A percentile compares a stretch with the other conserved stretches of the same genome.
Conservation (phyloP, 2,113 vertebrate species). For the Dipodomys spectabilis region DNA sequence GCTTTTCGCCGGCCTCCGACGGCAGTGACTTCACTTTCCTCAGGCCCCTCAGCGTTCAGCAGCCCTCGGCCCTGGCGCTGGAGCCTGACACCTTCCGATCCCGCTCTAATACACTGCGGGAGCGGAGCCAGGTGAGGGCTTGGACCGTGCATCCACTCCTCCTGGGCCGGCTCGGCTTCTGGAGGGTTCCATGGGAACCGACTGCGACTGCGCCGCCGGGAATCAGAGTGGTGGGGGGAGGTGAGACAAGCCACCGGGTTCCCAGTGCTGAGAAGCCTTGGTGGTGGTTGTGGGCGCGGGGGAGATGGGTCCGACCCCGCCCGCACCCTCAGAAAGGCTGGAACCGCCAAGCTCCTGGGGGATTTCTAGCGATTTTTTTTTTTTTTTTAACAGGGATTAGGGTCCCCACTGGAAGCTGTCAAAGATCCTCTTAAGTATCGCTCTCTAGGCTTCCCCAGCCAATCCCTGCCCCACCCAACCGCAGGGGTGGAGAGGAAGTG, state of each 20-base stretch:
- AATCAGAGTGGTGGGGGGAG: background rate
- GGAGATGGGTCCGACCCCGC: background rate
- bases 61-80: constrained; percentile 81
- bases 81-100: constrained; percentile 78
- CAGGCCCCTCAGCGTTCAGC: constrained; percentile 86
- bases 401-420: background rate
- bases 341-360: background rate
- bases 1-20: constrained; percentile 90
- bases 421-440: background rate
- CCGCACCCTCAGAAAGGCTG: background rate
- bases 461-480: background rate
- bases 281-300: background rate
- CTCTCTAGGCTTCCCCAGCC: background rate
- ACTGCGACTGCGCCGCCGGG: background rate
- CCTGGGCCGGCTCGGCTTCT: background rate
- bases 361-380: background rate
- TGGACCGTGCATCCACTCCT: background rate
- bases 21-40: constrained; percentile 92
- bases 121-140: constrained; percentile 87
- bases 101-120: constrained; percentile 81
- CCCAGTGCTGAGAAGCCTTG: background rate
- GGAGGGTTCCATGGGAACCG: background rate
- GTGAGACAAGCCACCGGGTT: background rate
- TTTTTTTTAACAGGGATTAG: background rate
- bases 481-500: too few species aligned